Evolutionary conservation across 2,888 invertebrate species (phyloP).

Genomic region (Halocaridina rubra): DNA sequence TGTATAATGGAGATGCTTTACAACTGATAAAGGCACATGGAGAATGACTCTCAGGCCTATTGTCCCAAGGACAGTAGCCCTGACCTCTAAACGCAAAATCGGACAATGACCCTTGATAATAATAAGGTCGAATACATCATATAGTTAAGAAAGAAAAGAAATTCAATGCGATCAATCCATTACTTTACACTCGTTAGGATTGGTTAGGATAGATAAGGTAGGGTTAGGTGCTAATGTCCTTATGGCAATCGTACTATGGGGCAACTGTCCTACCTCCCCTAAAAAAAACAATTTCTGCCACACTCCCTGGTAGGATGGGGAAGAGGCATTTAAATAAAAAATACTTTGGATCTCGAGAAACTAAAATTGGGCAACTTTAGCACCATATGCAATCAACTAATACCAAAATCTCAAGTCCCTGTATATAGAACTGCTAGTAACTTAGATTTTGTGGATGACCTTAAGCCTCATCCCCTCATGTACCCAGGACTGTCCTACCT

Average conservation of each 20-base stretch:
- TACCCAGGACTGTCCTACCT: too few relatives aligned
- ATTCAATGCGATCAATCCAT: too few relatives aligned
- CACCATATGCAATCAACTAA: too few relatives aligned
- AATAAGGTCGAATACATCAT: neutral
- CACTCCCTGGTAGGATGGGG: neutral
- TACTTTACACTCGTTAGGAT: too few relatives aligned
- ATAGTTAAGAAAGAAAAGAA: neutral
- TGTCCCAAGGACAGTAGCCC: neutral
- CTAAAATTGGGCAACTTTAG: neutral
- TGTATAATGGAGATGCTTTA: too few relatives aligned
- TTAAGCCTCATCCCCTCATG: too few relatives aligned
- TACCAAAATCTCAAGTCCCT: too few relatives aligned
- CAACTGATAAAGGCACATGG: neutral
- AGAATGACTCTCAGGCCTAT: neutral
- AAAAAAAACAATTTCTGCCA: neutral
- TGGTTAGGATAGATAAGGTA: neutral
- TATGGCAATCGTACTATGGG: too few relatives aligned
- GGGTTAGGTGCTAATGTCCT: too few relatives aligned
- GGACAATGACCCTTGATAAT: neutral
- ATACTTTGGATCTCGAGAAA: neutral
- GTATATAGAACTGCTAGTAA: too few relatives aligned
- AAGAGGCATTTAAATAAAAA: neutral
- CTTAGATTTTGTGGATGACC: too few relatives aligned
- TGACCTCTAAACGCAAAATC: neutral
- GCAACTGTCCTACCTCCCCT: neutral